Base-by-base conservation (phyloP, 2,888 invertebrate species). In the Acrocyrtus sp. region DNA sequence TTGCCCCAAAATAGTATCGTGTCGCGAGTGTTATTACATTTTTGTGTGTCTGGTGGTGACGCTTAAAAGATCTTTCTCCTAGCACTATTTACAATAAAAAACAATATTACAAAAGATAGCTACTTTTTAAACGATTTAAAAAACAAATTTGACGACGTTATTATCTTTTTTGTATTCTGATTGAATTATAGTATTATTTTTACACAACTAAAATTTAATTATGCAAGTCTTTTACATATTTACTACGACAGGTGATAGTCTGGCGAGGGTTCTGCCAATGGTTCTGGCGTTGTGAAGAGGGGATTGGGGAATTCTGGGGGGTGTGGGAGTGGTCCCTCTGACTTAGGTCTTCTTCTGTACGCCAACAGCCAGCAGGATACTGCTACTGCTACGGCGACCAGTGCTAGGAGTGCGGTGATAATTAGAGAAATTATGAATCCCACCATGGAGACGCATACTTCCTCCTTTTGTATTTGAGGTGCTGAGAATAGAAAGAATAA, bases 311-410 rank as follows among this genome's bases (percentile, higher is more conserved):
- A 95, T 86, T 96, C 95, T 78, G 95, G 93, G 81, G 96, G 96
- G 87, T 96, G 96, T 80, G 96, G 95, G 82, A 96, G 88, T 53
- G 96, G 96, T 45, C 95, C 95, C 77, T 93, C 90, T 60, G 92
- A 89, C 83, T 94, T 94, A 61, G 95, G 93, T 83, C 93, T 89
- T 82, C 95, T 89, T 80, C 95, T 87, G 87, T 95, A 95, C 81
- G 96, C 96, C 90, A 96, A 93, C 79, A 96, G 88, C 96, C 96
- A 96, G 85, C 96, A 96, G 76, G 95, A 95, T 70, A 96, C 95
- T 68, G 95, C 95, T 58, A 96, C 93, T 27, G 96, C 96, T 68
- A 96, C 95, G 69, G 96, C 95, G 72, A 96, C 95, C 78, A 96
- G 87, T 70, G 96, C 95, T 83, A 96, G 86, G 75, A 96, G 88